Evolutionary conservation across 2,888 invertebrate species (phyloP), one percentile per base, ranked within the genome.

Genomic region (Pristionchus maxplancki): DNA sequence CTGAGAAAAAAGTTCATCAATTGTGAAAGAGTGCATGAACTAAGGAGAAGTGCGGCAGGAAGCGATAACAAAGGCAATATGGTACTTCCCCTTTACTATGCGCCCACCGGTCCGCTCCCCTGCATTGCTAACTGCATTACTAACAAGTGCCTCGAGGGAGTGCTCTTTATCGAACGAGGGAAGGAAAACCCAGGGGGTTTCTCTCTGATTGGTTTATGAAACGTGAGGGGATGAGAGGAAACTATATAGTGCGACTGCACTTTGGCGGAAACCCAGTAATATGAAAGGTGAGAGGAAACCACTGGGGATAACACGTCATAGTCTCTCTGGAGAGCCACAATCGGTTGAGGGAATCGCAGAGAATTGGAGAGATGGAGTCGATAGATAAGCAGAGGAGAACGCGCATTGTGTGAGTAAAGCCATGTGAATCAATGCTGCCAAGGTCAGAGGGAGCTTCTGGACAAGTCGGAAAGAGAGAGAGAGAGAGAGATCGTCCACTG

Each of bases 301-400:
- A n/a, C n/a, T n/a, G 64, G 31, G 17, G 74, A 74, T 74, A 20
- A 74, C 31, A 74, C 74, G 71, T 71, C 71, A 71, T 71, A 71
- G 20, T 31, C 1, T 74, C 74, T 40, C 74, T 74, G 40, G 74
- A 74, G 74, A 40, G 24, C 17, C 37, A 40, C 74, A 74, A 74
- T 74, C 74, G 74, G 37, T 24, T 20, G 37, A 40, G 40, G 6
- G 24, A 74, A 74, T 74, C 74, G 37, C 24, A 24, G 40, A 40
- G 37, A 31, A 34, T 34, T 34, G 31, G n/a, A 17, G 34, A 67
- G 67, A 67, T 31, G 15, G 34, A 67, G 67, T 31, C 31, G 34
- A 67, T 31, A 67, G 34, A 67, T 67, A 34, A 67, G 34, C 13
- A 24, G 31, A 34, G 67, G 5, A 11, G 34, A 67, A 67, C 58